Base-by-base conservation (phyloP, 2,888 invertebrate species). In the Caenorhabditis sp. region DNA sequence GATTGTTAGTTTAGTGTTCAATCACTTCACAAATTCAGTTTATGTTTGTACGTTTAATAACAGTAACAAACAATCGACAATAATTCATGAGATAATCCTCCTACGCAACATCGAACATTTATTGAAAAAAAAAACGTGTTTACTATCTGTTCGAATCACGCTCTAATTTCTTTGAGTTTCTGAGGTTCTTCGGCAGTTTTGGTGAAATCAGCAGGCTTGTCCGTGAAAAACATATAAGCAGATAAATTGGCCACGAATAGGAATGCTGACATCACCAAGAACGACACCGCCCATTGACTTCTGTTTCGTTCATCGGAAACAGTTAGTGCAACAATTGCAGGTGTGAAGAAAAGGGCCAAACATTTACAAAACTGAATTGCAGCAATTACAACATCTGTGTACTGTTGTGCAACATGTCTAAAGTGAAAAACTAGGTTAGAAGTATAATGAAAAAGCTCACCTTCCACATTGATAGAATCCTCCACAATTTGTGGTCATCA, bases 331-430 rank as follows among this genome's bases (percentile, higher is more conserved):
- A 69, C 69, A 8, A 73, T 57, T 4, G 69, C 73, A 3, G 73
- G 73, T 0, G 60, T 65, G 43, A 68, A 65, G 63, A 73, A 73
- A 1, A 73, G 59, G 0, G 73, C 73, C 8, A 73, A 49, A 50
- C 73, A 73, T 43, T 73, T 73, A 37, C 67, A 69, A 43, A 68
- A 73, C 36, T 73, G 73, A n/a, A 73, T 69, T 1, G 69, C 67
- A 5, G 73, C 68, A 37, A 73, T 69, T 1, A 73, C 73, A 26
- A 73, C 69, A 31, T 73, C 69, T 3, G 69, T 68, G 60, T 61
- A 73, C 55, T 73, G 73, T 59, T 67, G 66, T 31, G 51, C 21
- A 51, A 51, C 51, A 51, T 51, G 12, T 23, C 51, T 51, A 19
- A n/a, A n/a, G n/a, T n/a, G n/a, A n/a, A n/a, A n/a, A n/a, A n/a